Percentiles rank a stretch among this genome's conserved stretches.
Evolutionary conservation across 2,888 invertebrate genomes (phyloP).

Genomic region (Sipha maydis): DNA sequence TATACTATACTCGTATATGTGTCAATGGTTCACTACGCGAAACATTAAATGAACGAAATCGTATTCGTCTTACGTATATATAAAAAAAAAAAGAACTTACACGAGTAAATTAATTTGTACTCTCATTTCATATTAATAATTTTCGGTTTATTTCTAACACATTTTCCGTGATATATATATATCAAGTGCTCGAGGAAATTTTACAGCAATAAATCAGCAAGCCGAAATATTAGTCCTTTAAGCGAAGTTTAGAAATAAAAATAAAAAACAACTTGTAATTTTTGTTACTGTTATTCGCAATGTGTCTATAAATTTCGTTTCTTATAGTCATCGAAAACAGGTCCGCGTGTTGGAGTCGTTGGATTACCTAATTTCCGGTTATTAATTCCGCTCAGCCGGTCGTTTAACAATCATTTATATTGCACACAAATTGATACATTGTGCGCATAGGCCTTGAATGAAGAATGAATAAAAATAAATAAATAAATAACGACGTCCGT

Average conservation of each 20-base stretch:
- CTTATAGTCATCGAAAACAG: conserved; percentile 50
- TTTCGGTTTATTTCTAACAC: conserved; percentile 1
- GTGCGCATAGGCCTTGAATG: conserved; percentile 36
- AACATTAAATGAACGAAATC: neutral
- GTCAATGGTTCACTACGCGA: neutral
- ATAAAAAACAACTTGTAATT: conserved; percentile 39
- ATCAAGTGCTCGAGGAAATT: neutral
- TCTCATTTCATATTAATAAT: conserved; percentile 4
- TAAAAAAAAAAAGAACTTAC: neutral
- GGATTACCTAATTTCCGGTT: conserved; percentile 62
- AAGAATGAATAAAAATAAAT: conserved; percentile 31
- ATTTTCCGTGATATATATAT: neutral
- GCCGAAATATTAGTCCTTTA: conserved; percentile 23
- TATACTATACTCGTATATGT: neutral
- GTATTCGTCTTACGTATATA: neutral
- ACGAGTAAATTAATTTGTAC: neutral
- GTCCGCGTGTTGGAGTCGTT: conserved; percentile 50
- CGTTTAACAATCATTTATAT: conserved; percentile 58
- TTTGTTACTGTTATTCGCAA: conserved; percentile 42
- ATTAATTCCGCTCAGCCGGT: conserved; percentile 48
- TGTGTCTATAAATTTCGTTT: conserved; percentile 38
- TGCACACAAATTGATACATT: conserved; percentile 10
- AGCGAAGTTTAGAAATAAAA: neutral
- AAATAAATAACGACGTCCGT: conserved; percentile 60
- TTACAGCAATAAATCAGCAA: conserved; percentile 29